Conservation (phyloP, 1,140 invertebrate genomes). For the Macrocentrus cingulum region DNA sequence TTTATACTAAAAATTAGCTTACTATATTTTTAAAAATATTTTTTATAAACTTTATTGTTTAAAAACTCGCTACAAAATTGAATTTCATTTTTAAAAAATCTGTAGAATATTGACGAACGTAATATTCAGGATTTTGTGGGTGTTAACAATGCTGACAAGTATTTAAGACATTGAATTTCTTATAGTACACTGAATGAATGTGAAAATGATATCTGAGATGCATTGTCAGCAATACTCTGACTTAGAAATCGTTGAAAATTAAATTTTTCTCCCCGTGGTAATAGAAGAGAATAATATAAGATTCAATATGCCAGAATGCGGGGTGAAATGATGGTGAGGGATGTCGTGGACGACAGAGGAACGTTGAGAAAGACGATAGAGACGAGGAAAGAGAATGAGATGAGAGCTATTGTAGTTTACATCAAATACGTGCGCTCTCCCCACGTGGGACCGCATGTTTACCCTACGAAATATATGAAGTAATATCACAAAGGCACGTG, state of each 20-base stretch:
- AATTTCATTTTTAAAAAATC: too few relatives aligned
- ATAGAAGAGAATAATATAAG: conserved; percentile 28
- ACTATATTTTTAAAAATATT: too few relatives aligned
- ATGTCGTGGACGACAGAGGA: conserved; percentile 17
- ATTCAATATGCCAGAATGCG: conserved; percentile 26
- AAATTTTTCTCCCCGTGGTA: conserved; percentile 21
- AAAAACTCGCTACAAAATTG: too few relatives aligned
- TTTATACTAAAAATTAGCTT: too few relatives aligned
- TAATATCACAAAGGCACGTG: conserved; percentile 41
- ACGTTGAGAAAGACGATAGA: conserved; percentile 2
- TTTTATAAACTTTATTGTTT: too few relatives aligned
- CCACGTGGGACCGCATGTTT: conserved; percentile 32
- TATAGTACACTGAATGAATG: not conserved
- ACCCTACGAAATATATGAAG: conserved; percentile 40
- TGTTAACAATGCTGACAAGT: not conserved
- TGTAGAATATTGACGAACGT: too few relatives aligned
- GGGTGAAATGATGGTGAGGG: conserved; percentile 15
- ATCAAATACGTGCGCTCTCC: conserved; percentile 44
- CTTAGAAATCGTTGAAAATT: conserved; percentile 24
- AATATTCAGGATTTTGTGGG: too few relatives aligned
- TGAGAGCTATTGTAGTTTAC: conserved; percentile 43
- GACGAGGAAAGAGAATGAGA: conserved; percentile 6
- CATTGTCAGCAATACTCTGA: conserved; percentile 10
- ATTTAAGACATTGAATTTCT: not conserved
- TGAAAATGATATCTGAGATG: not conserved